Evolutionary conservation across 2,888 invertebrate species (phyloP), one percentile per base, ranked within the genome.

Genomic region (Aspidiotus destructor): DNA sequence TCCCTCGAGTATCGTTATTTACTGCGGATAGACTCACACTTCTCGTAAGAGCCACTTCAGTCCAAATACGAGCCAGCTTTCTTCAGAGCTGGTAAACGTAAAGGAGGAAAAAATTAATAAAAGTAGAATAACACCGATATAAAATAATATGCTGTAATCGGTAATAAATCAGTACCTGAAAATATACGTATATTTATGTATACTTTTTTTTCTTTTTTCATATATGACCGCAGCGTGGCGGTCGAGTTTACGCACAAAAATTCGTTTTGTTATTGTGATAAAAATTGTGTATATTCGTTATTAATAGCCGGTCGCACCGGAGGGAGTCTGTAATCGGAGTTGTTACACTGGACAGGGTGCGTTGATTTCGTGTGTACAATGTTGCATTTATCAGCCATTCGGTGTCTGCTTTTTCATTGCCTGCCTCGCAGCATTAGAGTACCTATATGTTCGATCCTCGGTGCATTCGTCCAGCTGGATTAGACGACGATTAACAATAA

Each of bases 1-100:
- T 48, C 48, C 48, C 48, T n/a, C 48, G 48, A 48, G 48, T 48
- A 48, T 48, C 48, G 48, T n/a, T 48, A 48, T 48, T 48, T 48
- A 48, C 48, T 13, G 10, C n/a, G 10, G 2, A n/a, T 6, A 48
- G 48, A 48, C 48, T n/a, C 11, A n/a, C 48, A 28, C 28, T 28
- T 28, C 28, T 28, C 28, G 28, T 3, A 28, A 28, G 5, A 1
- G 5, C 28, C 28, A 28, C 28, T 28, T 28, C 28, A 28, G 28
- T 28, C 28, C 28, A 28, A 28, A 28, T 28, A 28, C 28, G 28
- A 28, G 28, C 28, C 28, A 28, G 28, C 28, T 28, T 28, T 28
- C 28, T 28, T 28, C 28, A 28, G 28, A 28, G 28, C 28, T 28
- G 28, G 28, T 28, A 28, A 28, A 28, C 28, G 28, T 28, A 28